A percentile compares a stretch with the other conserved stretches of the same genome.
Conservation (phyloP, 92 coral and sea anemone species). For the Isaurus tuberculatus region DNA sequence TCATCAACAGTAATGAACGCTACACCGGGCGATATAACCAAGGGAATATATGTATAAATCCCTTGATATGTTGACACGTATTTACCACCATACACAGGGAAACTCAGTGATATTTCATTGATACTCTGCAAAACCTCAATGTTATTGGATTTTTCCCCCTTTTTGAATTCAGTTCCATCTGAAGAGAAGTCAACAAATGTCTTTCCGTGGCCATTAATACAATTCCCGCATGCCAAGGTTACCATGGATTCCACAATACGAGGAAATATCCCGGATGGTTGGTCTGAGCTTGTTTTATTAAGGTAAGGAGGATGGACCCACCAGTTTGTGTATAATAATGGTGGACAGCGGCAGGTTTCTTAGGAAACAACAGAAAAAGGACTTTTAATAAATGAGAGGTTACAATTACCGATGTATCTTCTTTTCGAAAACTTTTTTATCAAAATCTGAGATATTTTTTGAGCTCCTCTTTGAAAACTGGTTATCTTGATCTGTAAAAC, state of each 20-base stretch:
- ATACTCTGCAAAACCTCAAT: constrained; percentile 61
- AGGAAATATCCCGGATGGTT: constrained; percentile 63
- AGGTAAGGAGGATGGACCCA: constrained; percentile 78
- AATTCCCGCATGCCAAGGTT: constrained; percentile 69
- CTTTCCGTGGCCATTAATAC: constrained; percentile 73
- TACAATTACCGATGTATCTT: too few relatives aligned
- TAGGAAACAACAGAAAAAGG: not conserved
- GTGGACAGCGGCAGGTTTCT: constrained; percentile 84
- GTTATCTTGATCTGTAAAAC: too few relatives aligned
- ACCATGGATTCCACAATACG: constrained; percentile 50
- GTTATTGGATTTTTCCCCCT: constrained; percentile 47
- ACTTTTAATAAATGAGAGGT: too few relatives aligned
- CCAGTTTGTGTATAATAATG: constrained; percentile 73
- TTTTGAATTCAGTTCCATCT: constrained; percentile 51
- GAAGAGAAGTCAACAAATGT: constrained; percentile 43
- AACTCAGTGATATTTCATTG: constrained; percentile 68
- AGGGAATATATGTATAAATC: constrained; percentile 59
- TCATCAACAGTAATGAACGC: constrained; percentile 75
- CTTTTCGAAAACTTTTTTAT: too few relatives aligned
- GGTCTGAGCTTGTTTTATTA: constrained; percentile 19
- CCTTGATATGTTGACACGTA: constrained; percentile 69
- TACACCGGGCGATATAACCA: constrained; percentile 83
- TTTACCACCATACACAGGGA: constrained; percentile 81
- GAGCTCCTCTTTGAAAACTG: too few relatives aligned
- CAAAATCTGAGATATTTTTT: too few relatives aligned